phyloP scores from a whole-genome alignment of 2,797 vertebrate genomes.

The Epinephelus awoara region DNA sequence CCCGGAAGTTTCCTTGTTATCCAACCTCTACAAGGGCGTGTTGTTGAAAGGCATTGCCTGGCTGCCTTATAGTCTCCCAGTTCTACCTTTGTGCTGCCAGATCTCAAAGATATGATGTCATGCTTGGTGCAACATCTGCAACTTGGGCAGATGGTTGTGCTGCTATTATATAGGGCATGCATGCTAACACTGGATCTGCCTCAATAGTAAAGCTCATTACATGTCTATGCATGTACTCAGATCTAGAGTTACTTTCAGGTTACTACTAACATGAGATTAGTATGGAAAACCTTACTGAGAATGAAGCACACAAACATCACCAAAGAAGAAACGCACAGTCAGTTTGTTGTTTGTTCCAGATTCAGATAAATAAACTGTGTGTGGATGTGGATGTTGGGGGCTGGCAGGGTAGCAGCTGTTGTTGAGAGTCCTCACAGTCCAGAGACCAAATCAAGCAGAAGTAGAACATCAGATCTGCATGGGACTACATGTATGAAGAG shows the following conservation, averaged over 20 bases:
- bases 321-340: not conserved
- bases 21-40: not conserved
- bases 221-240: not conserved
- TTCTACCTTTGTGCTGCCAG: not conserved
- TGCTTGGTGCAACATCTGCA: not conserved
- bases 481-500: not conserved
- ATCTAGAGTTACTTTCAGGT: not conserved
- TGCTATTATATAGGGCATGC: not conserved
- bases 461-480: constrained; percentile 12
- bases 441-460: constrained; percentile 51
- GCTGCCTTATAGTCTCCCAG: not conserved
- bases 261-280: not conserved
- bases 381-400: not conserved
- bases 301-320: not conserved
- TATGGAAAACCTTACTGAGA: not conserved
- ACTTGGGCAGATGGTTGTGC: not conserved
- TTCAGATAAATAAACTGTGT: not conserved
- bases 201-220: not conserved
- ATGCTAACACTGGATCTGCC: not conserved
- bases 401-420: constrained; percentile 57
- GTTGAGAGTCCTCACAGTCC: constrained; percentile 27
- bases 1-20: no score
- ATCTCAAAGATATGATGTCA: not conserved
- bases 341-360: not conserved
- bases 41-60: not conserved